A percentile compares a stretch with the other conserved stretches of the same genome.
phyloP scores from a whole-genome alignment of 2,888 invertebrate species.

The Drosophila longiperda region DNA sequence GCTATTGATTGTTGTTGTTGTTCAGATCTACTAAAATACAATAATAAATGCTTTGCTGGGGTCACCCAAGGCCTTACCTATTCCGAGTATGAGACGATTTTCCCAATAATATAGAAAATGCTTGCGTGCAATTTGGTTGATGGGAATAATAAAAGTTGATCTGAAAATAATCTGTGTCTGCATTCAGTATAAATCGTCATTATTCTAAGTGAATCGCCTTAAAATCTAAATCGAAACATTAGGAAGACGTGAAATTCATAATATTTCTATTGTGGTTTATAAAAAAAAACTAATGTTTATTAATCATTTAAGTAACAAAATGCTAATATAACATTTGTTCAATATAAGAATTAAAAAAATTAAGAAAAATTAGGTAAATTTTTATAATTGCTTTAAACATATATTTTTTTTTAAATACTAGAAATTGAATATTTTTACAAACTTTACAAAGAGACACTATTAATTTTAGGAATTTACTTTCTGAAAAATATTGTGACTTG shows the following conservation, averaged over 20 bases:
- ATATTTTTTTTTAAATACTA: too few species aligned
- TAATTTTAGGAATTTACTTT: neutral
- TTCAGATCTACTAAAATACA: slow-evolving; percentile 7
- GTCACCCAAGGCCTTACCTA: neutral
- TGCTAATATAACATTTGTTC: too few species aligned
- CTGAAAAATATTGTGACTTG: neutral
- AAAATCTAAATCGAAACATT: neutral
- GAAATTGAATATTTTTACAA: too few species aligned
- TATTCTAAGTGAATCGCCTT: neutral
- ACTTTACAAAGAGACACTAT: neutral
- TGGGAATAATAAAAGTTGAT: neutral
- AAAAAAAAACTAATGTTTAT: too few species aligned
- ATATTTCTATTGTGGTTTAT: neutral
- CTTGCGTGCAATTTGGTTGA: neutral
- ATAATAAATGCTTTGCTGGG: slow-evolving; percentile 9
- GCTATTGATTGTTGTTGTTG: neutral
- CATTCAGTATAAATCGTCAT: neutral
- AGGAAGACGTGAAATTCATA: neutral
- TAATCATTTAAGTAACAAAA: too few species aligned
- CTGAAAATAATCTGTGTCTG: neutral
- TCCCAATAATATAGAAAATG: too few species aligned
- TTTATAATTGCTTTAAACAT: too few species aligned
- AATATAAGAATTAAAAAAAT: too few species aligned
- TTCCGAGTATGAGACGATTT: neutral
- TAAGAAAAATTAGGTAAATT: too few species aligned